These are phyloP conservation scores for Neogobius melanostomus DNA, from an alignment of 2,113 vertebrate species.

Conservation along the genomic window DNA sequence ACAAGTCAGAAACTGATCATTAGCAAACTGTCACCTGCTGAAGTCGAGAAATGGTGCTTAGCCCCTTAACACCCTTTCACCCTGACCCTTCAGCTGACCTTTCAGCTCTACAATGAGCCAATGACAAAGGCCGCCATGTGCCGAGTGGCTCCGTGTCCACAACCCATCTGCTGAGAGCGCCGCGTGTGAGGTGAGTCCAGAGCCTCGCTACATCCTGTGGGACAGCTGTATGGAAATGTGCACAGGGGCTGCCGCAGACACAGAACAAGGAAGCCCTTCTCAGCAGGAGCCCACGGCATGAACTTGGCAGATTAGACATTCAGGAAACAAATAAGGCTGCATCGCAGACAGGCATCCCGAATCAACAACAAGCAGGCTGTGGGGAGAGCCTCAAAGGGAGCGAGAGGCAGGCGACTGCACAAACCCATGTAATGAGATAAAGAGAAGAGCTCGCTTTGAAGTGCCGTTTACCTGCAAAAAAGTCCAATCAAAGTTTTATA, in stretches of 20 bases:
- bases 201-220: constrained; percentile 82
- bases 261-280: constrained; percentile 85
- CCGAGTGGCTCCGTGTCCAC: constrained; percentile 85
- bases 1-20: constrained; percentile 41
- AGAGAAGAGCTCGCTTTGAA: background rate
- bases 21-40: constrained; percentile 29
- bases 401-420: constrained; percentile 16
- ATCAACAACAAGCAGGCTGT: constrained; percentile 57
- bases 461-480: background rate
- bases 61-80: constrained; percentile 34
- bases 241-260: constrained; percentile 81
- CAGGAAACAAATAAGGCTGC: constrained; percentile 80
- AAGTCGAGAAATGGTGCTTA: constrained; percentile 25
- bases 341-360: constrained; percentile 60
- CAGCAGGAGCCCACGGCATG: constrained; percentile 84
- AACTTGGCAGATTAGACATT: constrained; percentile 91
- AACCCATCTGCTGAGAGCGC: constrained; percentile 87
- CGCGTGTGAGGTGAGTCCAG: constrained; percentile 53
- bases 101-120: constrained; percentile 80
- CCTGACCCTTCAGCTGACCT: constrained; percentile 76
- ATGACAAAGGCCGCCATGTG: constrained; percentile 81
- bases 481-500: background rate
- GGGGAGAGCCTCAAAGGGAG: constrained; percentile 30
- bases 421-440: background rate
- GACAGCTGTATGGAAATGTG: constrained; percentile 99